These are phyloP conservation scores for Sarcoramphus papa DNA, from an alignment of 2,797 vertebrate genomes.

Conservation along the genomic window DNA sequence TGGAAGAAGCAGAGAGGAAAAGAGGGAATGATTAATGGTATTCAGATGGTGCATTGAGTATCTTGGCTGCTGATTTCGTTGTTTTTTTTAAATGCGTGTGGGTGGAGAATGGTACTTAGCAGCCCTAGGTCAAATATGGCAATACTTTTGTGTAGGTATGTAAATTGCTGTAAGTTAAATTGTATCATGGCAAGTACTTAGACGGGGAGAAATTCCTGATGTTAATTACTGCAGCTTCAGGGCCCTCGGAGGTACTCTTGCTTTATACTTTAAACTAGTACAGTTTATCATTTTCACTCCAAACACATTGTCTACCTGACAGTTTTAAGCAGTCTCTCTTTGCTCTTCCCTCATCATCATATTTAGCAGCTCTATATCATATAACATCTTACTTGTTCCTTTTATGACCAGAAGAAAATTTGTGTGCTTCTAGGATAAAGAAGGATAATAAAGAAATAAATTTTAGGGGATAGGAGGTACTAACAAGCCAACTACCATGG, in stretches of 20 bases:
- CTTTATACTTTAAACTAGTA: background rate
- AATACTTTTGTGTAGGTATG: background rate
- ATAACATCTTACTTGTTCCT: background rate
- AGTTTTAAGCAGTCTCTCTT: background rate
- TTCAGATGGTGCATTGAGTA: background rate
- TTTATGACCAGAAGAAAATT: background rate
- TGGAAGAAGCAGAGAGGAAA: background rate
- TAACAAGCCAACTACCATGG: background rate
- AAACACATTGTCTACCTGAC: background rate
- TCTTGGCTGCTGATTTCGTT: background rate
- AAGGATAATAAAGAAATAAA: background rate
- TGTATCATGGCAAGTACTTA: background rate
- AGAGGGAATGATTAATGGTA: background rate
- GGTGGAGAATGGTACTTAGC: background rate
- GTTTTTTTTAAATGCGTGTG: background rate
- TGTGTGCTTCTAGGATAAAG: background rate
- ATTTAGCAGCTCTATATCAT: background rate
- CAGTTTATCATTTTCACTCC: background rate
- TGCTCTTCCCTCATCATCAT: background rate
- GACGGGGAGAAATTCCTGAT: background rate
- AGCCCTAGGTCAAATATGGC: background rate
- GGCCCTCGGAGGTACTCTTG: background rate
- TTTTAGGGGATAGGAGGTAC: background rate
- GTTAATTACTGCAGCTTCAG: background rate
- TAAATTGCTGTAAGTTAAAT: background rate